phyloP scores from a whole-genome alignment of 2,113 vertebrate genomes.

The Notiomystis cincta region DNA sequence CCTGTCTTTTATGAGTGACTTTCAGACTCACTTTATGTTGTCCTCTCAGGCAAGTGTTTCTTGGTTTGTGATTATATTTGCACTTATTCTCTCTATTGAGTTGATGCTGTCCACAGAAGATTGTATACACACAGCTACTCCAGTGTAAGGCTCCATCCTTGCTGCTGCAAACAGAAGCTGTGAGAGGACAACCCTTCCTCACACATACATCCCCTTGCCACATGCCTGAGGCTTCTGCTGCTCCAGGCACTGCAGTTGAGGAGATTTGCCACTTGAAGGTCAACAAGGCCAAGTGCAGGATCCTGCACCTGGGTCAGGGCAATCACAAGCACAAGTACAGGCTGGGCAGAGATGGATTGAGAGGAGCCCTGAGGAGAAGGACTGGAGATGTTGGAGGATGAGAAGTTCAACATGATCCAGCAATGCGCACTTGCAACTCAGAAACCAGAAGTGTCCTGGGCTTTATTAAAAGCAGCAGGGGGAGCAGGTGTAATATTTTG shows the following conservation, averaged over 20 bases:
- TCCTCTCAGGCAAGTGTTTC: neutral
- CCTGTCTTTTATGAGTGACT: conserved; percentile 68
- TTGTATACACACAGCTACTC: neutral
- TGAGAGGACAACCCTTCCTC: neutral
- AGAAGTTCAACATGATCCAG: neutral
- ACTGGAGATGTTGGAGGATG: neutral
- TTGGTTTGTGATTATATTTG: conserved; percentile 39
- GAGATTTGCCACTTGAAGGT: neutral
- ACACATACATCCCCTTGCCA: neutral
- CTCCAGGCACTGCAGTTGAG: neutral
- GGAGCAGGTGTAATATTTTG: neutral
- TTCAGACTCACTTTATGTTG: conserved; percentile 39
- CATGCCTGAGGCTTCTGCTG: neutral
- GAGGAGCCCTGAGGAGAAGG: neutral
- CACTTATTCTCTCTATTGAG: neutral
- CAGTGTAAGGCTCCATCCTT: neutral
- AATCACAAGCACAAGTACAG: neutral
- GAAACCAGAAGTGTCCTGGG: neutral
- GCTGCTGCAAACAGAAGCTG: neutral
- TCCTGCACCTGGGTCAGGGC: neutral
- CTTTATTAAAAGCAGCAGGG: neutral
- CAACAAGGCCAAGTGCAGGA: neutral
- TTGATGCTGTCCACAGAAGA: conserved; percentile 18
- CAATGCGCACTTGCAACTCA: neutral
- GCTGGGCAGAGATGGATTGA: no score